Evolutionary conservation across 2,888 invertebrate genomes (phyloP), one percentile per base, ranked within the genome.

Genomic region (Zygaena filipendulae): DNA sequence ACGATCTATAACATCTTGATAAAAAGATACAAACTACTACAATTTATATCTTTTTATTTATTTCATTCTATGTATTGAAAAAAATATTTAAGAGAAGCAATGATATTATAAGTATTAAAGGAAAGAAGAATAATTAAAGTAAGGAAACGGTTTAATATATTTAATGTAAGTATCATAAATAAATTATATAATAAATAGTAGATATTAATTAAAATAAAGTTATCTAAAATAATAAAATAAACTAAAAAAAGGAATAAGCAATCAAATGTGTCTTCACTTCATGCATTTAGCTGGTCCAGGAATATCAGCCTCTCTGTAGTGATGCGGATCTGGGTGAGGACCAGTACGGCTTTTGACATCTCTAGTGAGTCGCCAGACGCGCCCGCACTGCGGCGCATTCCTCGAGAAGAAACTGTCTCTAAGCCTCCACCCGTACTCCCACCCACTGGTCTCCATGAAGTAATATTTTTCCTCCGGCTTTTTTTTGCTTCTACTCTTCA

Each of bases 371-470:
- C 47, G 48, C 57, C 58, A 58, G 40, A 45, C 49, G 33, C 59
- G 43, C 0, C 57, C 58, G 24, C 41, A 46, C 33, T 32, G 21
- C 1, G 49, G 38, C 19, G 34, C 44, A 14, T 51, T 42, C n/a
- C 29, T 39, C 1, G 31, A 30, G 9, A 52, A 10, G 5, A 25
- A 36, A 31, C 55, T 57, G 16, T 66, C 62, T 5, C 43, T 38
- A 33, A 59, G 32, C 8, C 63, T 45, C 64, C 66, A 66, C 2
- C 66, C 66, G 23, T 63, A 55, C 11, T 49, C 45, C 48, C 51
- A 59, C 19, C 40, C 51, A 13, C 27, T 35, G 27, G 54, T 52
- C 36, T 61, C 58, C 0, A 56, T 18, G 12, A 62, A 54, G 30
- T 66, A 66, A 29, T 49, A 67, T 26, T 43, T 61, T 10, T 57